Percentiles rank a stretch among this genome's conserved stretches.
phyloP scores from a whole-genome alignment of 2,888 invertebrate genomes.

The Diarsia rubi region DNA sequence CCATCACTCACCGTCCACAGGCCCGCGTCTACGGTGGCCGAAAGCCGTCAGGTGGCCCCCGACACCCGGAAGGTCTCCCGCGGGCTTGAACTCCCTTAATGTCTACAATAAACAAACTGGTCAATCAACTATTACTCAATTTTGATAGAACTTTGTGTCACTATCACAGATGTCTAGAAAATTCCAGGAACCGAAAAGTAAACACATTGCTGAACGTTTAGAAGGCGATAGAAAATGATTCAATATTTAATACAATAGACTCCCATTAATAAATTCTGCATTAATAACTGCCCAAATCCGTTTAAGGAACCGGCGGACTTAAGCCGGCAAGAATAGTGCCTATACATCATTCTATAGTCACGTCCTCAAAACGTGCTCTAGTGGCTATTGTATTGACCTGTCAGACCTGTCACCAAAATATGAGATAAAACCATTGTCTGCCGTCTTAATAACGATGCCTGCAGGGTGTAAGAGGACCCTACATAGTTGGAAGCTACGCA shows the following conservation, averaged over 20 bases:
- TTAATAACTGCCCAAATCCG: background rate
- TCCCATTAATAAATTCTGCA: background rate
- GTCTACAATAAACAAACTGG: too few relatives aligned
- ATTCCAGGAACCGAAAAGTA: background rate
- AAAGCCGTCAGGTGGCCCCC: too few relatives aligned
- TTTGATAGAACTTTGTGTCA: too few relatives aligned
- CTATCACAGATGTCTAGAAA: background rate
- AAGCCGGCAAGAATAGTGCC: background rate
- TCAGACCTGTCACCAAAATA: background rate
- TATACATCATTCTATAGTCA: background rate
- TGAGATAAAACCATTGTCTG: background rate
- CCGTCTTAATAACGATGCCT: background rate
- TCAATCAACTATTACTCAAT: too few relatives aligned
- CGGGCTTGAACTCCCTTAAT: too few relatives aligned
- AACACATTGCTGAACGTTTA: background rate
- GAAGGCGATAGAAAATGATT: background rate
- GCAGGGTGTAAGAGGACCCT: background rate
- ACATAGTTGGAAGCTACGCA: background rate
- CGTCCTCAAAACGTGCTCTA: background rate
- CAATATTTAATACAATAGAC: background rate
- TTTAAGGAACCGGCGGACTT: slow-evolving; percentile 9
- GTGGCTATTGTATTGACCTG: background rate
- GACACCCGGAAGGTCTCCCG: too few relatives aligned
- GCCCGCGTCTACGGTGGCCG: too few relatives aligned
- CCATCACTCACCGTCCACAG: too few relatives aligned